Evolutionary conservation across 2,113 vertebrate species (phyloP).

Genomic region (Thryonomys swinderianus): DNA sequence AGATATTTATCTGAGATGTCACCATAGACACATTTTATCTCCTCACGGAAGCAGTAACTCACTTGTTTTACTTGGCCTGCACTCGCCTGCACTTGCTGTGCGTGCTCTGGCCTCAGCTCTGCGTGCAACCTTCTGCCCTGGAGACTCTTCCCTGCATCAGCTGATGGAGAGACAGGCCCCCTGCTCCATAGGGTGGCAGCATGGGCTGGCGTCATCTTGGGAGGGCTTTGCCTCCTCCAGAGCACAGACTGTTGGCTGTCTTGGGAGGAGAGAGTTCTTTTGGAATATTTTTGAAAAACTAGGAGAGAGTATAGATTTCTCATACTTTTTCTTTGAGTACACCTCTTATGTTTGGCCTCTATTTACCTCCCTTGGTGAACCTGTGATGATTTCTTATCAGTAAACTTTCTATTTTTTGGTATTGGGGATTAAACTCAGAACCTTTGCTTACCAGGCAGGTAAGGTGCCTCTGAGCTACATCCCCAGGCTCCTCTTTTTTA

Average conservation of each 20-base stretch:
- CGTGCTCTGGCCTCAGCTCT: background rate
- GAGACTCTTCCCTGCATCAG: background rate
- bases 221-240: background rate
- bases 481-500: background rate
- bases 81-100: rapidly evolving
- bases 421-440: no score
- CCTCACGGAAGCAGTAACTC: background rate
- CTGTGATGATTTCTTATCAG: background rate
- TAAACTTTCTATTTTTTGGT: background rate
- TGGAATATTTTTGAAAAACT: background rate
- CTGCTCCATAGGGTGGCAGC: background rate
- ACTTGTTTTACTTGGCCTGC: background rate
- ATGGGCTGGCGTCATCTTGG: background rate
- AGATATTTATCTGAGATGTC: background rate
- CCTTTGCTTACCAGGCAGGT: no score
- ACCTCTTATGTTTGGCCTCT: background rate
- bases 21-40: background rate
- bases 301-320: background rate
- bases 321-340: background rate
- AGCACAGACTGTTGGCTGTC: background rate
- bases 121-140: background rate
- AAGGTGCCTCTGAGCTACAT: no score
- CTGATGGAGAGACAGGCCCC: background rate
- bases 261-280: background rate
- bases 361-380: background rate